Conservation (phyloP, 2,113 vertebrate species). For the Puma concolor region DNA sequence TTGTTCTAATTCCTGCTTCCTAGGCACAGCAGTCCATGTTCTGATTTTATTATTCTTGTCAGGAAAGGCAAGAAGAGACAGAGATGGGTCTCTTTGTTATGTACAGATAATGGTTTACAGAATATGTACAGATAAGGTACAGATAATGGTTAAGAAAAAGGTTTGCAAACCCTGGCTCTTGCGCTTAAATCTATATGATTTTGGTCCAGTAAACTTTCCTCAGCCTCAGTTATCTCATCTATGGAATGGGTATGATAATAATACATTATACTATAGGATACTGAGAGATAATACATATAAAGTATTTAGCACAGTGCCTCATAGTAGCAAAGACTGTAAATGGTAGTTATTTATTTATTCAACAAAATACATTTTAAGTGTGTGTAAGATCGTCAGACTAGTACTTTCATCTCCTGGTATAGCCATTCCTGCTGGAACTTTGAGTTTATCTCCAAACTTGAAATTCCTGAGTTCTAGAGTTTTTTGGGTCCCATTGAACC, state of each 20-base stretch:
- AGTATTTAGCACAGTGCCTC: background rate
- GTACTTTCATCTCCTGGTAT: background rate
- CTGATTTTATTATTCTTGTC: conserved; percentile 19
- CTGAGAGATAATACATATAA: background rate
- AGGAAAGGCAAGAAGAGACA: conserved; percentile 15
- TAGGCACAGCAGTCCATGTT: background rate
- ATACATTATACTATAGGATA: background rate
- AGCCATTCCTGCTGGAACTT: conserved; percentile 13
- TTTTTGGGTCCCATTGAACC: background rate
- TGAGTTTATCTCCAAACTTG: background rate
- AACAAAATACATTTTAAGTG: background rate
- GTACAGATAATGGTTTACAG: background rate
- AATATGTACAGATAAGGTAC: background rate
- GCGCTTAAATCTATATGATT: background rate
- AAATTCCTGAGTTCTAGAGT: background rate
- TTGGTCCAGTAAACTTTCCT: background rate
- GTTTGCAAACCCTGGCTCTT: background rate
- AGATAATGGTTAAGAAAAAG: conserved; percentile 14
- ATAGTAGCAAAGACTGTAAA: background rate
- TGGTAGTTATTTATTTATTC: background rate
- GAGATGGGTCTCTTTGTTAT: background rate
- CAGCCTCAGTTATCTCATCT: background rate
- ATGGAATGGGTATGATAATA: background rate
- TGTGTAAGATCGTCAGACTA: background rate
- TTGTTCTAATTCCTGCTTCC: background rate